Evolutionary conservation across 2,888 invertebrate species (phyloP).

Genomic region (Sesia bembeciformis): DNA sequence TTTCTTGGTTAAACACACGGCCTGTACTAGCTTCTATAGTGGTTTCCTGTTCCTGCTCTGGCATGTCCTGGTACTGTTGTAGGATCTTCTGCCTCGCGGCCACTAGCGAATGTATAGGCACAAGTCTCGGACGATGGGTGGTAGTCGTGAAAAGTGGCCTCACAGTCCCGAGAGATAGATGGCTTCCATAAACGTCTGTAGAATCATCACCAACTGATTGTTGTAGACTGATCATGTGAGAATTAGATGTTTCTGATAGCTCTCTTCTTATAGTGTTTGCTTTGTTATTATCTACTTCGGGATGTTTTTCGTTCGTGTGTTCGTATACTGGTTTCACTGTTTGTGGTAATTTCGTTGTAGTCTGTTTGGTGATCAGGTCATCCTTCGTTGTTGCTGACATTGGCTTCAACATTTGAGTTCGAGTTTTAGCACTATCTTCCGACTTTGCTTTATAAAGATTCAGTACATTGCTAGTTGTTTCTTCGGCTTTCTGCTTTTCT

Average conservation of each 20-base stretch:
- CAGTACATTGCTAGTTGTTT: conserved; percentile 45
- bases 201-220: conserved; percentile 79
- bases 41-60: conserved; percentile 52
- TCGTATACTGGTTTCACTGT: conserved; percentile 73
- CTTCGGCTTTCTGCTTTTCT: conserved; percentile 35
- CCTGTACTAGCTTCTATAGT: conserved; percentile 71
- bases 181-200: conserved; percentile 80
- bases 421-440: conserved; percentile 38
- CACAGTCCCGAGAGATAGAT: conserved; percentile 76
- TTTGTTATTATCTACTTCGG: conserved; percentile 44
- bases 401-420: conserved; percentile 52
- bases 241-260: conserved; percentile 72
- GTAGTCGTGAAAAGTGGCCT: conserved; percentile 81
- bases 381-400: conserved; percentile 40
- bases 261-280: conserved; percentile 78
- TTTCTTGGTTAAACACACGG: conserved; percentile 60
- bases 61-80: conserved; percentile 53
- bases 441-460: conserved; percentile 46
- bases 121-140: conserved; percentile 68
- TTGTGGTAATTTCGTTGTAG: conserved; percentile 46
- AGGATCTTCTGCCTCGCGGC: conserved; percentile 64
- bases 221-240: conserved; percentile 72
- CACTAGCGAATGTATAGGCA: conserved; percentile 67
- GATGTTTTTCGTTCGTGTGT: conserved; percentile 54
- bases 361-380: conserved; percentile 53